Percentiles rank a stretch among this genome's conserved stretches.
Conservation (phyloP, 2,113 vertebrate genomes). For the Nesoenas mayeri region DNA sequence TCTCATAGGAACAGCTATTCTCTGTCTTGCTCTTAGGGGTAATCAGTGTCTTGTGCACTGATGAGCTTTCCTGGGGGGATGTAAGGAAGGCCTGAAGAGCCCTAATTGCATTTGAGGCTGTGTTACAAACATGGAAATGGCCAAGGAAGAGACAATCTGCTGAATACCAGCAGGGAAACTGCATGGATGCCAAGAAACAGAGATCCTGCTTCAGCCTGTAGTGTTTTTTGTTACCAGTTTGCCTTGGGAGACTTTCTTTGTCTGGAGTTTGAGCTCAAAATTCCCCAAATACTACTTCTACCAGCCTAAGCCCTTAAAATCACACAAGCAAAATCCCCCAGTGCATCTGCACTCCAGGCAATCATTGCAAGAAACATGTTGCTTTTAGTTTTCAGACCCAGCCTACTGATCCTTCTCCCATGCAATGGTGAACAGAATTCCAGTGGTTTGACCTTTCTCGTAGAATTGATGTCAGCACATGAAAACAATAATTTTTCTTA, state of each 20-base stretch:
- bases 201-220: not conserved
- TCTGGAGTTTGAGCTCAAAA: not conserved
- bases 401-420: not conserved
- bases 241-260: not conserved
- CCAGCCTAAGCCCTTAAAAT: not conserved
- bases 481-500: slow-evolving; percentile 35
- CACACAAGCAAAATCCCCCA: not conserved
- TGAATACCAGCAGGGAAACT: not conserved
- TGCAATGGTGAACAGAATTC: slow-evolving; percentile 38
- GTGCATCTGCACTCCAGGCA: not conserved
- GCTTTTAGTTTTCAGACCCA: slow-evolving; percentile 3
- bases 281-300: not conserved
- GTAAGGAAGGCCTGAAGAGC: not conserved
- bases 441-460: slow-evolving; percentile 48
- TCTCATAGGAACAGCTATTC: not conserved
- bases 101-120: not conserved
- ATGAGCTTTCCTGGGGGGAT: not conserved
- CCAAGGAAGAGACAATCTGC: not conserved
- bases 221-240: not conserved
- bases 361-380: not conserved
- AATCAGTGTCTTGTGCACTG: not conserved
- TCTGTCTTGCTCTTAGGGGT: not conserved
- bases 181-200: not conserved
- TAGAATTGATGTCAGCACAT: slow-evolving; percentile 36
- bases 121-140: not conserved